Conservation (phyloP, 2,888 invertebrate species). For the Drosophila kanekoi region DNA sequence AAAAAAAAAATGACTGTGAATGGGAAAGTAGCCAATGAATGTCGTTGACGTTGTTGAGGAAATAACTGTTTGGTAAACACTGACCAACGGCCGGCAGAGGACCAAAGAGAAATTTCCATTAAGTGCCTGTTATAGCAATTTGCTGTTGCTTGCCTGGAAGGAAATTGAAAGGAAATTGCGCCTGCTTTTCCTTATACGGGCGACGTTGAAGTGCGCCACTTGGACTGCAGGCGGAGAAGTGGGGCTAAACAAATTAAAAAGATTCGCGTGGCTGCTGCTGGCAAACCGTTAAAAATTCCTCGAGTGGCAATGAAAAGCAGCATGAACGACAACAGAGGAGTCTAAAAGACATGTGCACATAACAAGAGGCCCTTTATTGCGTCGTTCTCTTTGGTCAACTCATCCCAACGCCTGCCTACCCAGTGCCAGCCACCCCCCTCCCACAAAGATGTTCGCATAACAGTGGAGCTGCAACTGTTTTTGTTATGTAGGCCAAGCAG, state of each 20-base stretch:
- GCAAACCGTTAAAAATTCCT: constrained; percentile 71
- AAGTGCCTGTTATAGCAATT: constrained; percentile 29
- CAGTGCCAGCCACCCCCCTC: not conserved
- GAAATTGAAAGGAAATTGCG: constrained; percentile 78
- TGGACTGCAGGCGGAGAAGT: constrained; percentile 5
- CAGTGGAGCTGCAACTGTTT: constrained; percentile 69
- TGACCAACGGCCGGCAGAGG: constrained; percentile 60
- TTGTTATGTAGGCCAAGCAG: constrained; percentile 72
- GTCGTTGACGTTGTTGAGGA: constrained; percentile 32
- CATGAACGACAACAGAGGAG: constrained; percentile 26
- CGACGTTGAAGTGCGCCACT: constrained; percentile 7
- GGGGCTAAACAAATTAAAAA: constrained; percentile 68
- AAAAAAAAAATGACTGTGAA: not conserved
- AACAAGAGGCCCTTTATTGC: constrained; percentile 54
- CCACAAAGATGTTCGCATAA: constrained; percentile 17
- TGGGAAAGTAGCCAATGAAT: constrained; percentile 23
- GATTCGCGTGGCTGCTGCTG: constrained; percentile 51
- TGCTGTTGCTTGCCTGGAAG: constrained; percentile 44
- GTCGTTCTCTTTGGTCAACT: constrained; percentile 25
- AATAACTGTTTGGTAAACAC: constrained; percentile 75
- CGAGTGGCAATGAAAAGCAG: constrained; percentile 54
- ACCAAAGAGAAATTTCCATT: constrained; percentile 48
- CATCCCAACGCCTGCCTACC: not conserved
- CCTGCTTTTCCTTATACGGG: constrained; percentile 53
- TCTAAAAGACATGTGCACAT: constrained; percentile 53